phyloP scores from a whole-genome alignment of 2,113 vertebrate genomes.

The Protomyctophum bolini region DNA sequence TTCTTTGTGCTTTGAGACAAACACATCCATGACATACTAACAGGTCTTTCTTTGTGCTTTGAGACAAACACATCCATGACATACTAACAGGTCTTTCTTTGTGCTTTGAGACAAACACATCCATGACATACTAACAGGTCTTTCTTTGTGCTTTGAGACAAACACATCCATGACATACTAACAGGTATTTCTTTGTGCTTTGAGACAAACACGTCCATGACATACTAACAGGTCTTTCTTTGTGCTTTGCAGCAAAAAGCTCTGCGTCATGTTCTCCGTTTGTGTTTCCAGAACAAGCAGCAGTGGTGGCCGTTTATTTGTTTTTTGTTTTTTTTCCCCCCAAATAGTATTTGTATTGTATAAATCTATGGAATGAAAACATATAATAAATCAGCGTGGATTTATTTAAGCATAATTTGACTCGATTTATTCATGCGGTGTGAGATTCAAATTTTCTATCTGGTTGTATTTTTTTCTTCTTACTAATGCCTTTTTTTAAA shows the following conservation, averaged over 20 bases:
- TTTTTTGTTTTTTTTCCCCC: neutral
- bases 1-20: too few relatives aligned
- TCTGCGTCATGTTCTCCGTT: slow-evolving; percentile 45
- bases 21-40: too few relatives aligned
- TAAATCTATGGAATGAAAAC: slow-evolving; percentile 46
- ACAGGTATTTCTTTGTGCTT: too few relatives aligned
- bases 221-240: slow-evolving; percentile 43
- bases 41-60: too few relatives aligned
- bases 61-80: too few relatives aligned
- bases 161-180: too few relatives aligned
- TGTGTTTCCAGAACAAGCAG: slow-evolving; percentile 24
- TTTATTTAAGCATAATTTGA: slow-evolving; percentile 9
- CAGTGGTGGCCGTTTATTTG: slow-evolving; percentile 29
- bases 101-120: too few relatives aligned
- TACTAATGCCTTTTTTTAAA: neutral
- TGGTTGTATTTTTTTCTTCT: neutral
- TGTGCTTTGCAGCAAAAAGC: slow-evolving; percentile 74
- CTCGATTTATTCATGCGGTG: neutral
- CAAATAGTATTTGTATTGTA: slow-evolving; percentile 36
- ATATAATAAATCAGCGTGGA: slow-evolving; percentile 55
- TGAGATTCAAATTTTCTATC: too few relatives aligned
- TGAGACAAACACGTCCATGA: slow-evolving; percentile 18
- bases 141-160: too few relatives aligned
- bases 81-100: too few relatives aligned
- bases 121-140: too few relatives aligned